A percentile compares a stretch with the other conserved stretches of the same genome.
These are phyloP conservation scores for Esox lucius DNA, from an alignment of 2,797 vertebrate genomes.

Conservation along the genomic window DNA sequence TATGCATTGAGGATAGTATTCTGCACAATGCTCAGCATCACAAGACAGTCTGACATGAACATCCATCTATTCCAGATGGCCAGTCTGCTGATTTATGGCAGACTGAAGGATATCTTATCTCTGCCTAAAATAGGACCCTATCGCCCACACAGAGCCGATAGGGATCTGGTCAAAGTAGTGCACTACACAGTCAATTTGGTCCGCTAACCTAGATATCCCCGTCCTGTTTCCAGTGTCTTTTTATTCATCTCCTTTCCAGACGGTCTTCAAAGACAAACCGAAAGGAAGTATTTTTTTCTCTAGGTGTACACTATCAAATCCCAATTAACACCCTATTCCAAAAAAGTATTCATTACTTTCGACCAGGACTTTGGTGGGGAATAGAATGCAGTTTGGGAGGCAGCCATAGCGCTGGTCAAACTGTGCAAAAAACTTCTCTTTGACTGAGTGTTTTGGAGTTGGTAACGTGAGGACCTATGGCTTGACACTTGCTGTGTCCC, in stretches of 20 bases:
- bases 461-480: background rate
- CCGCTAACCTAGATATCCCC: background rate
- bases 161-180: background rate
- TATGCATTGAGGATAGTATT: background rate
- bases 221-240: constrained; percentile 16
- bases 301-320: background rate
- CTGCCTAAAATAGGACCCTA: background rate
- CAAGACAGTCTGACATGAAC: background rate
- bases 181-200: background rate
- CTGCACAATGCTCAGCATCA: background rate
- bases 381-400: background rate
- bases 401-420: background rate
- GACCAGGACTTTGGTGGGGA: background rate
- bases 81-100: background rate
- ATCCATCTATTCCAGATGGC: constrained; percentile 13
- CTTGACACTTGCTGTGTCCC: background rate
- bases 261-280: constrained; percentile 11
- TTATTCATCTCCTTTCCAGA: background rate
- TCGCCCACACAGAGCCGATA: background rate
- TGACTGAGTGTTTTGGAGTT: constrained; percentile 2
- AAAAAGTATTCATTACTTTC: background rate
- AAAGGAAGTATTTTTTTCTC: background rate
- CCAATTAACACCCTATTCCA: background rate
- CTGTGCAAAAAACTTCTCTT: background rate
- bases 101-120: constrained; percentile 2